Evolutionary conservation across 53 echinoderm and acorn worm species (phyloP).

Genomic region (Antedon mediterranea): DNA sequence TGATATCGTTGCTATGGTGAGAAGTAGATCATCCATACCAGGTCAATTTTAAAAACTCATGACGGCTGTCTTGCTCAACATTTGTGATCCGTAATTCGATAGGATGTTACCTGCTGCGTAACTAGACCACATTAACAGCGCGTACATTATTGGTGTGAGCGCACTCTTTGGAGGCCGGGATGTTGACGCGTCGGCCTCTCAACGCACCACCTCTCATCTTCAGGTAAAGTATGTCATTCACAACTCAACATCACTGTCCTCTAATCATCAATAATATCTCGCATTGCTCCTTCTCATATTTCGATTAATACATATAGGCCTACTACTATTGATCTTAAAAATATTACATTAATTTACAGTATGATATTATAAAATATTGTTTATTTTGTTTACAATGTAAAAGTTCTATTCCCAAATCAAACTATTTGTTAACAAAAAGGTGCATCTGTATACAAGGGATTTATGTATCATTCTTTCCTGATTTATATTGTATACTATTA

Average conservation of each 20-base stretch:
- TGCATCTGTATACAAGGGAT: too few relatives aligned
- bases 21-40: too few relatives aligned
- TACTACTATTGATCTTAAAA: not conserved
- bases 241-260: not conserved
- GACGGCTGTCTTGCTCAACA: not conserved
- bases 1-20: not conserved
- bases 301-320: not conserved
- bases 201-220: not conserved
- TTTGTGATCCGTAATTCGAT: not conserved
- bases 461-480: too few relatives aligned
- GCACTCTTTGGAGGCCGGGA: not conserved
- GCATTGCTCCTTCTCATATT: not conserved
- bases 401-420: too few relatives aligned
- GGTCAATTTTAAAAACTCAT: not conserved
- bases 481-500: too few relatives aligned
- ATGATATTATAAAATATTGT: too few relatives aligned
- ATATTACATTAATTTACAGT: not conserved
- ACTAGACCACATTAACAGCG: not conserved
- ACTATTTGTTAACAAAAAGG: too few relatives aligned
- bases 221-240: too few relatives aligned
- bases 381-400: too few relatives aligned
- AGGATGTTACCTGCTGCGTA: not conserved
- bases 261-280: too few relatives aligned
- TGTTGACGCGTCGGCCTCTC: not conserved
- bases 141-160: not conserved